Percentiles rank a stretch among this genome's conserved stretches.
These are phyloP conservation scores for Ceratoteleas bidentatus DNA, from an alignment of 1,140 invertebrate genomes.

Conservation along the genomic window DNA sequence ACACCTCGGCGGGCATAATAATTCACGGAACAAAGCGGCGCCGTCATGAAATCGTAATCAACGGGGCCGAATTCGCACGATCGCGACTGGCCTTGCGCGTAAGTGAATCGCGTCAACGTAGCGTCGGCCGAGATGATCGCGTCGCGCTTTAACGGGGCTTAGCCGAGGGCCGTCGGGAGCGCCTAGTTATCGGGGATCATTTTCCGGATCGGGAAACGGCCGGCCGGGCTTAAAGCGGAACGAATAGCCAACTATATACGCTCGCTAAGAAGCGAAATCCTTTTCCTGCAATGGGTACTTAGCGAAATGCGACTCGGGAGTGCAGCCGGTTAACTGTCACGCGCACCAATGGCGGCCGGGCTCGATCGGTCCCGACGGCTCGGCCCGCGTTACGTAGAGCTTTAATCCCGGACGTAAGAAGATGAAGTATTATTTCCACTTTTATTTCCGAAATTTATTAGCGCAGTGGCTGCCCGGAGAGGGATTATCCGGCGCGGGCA, in stretches of 20 bases:
- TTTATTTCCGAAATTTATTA: conserved; percentile 24
- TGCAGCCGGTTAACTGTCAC: conserved; percentile 45
- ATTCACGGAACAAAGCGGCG: conserved; percentile 37
- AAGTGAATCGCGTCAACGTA: conserved; percentile 45
- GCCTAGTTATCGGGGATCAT: conserved; percentile 78
- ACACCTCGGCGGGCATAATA: conserved; percentile 38
- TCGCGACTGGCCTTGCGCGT: neutral
- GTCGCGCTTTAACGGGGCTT: conserved; percentile 70
- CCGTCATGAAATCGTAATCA: conserved; percentile 37
- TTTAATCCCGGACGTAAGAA: conserved; percentile 30
- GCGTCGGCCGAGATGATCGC: conserved; percentile 50
- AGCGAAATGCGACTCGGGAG: conserved; percentile 52
- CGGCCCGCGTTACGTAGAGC: conserved; percentile 6
- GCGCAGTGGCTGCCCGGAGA: neutral
- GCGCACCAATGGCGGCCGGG: conserved; percentile 26
- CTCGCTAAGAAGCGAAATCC: conserved; percentile 71
- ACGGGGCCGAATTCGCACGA: conserved; percentile 14
- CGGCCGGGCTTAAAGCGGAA: conserved; percentile 75
- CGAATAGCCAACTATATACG: conserved; percentile 77
- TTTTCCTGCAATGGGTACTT: conserved; percentile 71
- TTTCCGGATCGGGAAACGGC: conserved; percentile 73
- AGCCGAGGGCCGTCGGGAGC: conserved; percentile 66
- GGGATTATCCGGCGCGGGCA: conserved; percentile 12
- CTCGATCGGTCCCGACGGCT: conserved; percentile 3
- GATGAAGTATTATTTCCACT: conserved; percentile 25